These are phyloP conservation scores for Semicossyphus pulcher DNA, from an alignment of 2,113 vertebrate genomes.

Conservation along the genomic window DNA sequence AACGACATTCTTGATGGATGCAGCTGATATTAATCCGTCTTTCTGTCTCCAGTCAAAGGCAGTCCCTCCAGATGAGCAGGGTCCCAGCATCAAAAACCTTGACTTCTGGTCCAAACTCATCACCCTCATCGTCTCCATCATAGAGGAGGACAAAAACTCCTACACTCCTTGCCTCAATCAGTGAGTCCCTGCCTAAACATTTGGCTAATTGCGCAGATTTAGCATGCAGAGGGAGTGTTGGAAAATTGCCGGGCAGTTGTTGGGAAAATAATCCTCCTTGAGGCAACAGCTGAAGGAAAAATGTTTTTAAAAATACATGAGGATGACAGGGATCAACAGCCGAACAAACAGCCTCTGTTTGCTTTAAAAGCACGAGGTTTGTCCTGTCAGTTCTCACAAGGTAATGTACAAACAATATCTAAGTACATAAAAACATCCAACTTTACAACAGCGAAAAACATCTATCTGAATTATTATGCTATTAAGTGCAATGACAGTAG, in stretches of 20 bases:
- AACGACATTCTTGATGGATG: neutral
- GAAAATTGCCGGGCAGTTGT: neutral
- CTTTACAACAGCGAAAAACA: too few relatives aligned
- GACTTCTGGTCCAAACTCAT: slow-evolving; percentile 99
- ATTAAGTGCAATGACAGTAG: neutral
- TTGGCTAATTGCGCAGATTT: neutral
- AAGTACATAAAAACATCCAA: neutral
- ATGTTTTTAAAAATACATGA: neutral
- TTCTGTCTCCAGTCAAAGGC: slow-evolving; percentile 88
- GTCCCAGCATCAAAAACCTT: slow-evolving; percentile 96
- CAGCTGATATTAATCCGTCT: neutral
- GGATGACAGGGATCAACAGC: neutral
- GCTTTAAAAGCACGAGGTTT: neutral
- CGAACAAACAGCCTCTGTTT: neutral
- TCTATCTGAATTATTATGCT: too few relatives aligned
- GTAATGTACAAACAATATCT: neutral
- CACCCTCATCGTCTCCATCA: slow-evolving; percentile 98
- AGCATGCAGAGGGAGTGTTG: neutral
- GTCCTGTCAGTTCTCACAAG: neutral
- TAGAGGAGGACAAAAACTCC: slow-evolving; percentile 98
- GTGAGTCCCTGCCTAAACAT: slow-evolving; percentile 82
- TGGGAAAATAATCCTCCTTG: neutral
- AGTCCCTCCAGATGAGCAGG: slow-evolving; percentile 94
- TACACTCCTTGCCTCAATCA: slow-evolving; percentile 98
- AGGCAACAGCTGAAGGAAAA: neutral